Percentiles rank a stretch among this genome's conserved stretches.
These are phyloP conservation scores for Gopherus flavomarginatus DNA, from an alignment of 2,113 vertebrate genomes.

Conservation along the genomic window DNA sequence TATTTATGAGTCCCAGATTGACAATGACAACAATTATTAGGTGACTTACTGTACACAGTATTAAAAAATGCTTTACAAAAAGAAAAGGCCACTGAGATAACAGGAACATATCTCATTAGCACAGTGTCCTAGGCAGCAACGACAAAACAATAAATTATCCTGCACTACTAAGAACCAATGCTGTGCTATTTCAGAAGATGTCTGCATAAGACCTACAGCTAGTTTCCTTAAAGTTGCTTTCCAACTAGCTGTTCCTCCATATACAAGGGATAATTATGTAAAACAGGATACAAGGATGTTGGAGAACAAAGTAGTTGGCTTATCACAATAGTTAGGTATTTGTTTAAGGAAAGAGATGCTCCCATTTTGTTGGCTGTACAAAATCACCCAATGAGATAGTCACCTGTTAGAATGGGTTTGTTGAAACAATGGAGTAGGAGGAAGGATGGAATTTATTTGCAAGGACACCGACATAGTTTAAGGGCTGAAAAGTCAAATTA, in stretches of 20 bases:
- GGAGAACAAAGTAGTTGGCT: background rate
- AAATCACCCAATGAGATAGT: background rate
- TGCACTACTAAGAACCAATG: background rate
- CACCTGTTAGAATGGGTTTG: background rate
- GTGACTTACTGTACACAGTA: background rate
- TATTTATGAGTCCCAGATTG: background rate
- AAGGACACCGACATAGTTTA: background rate
- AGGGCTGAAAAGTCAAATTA: background rate
- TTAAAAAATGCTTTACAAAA: background rate
- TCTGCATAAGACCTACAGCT: background rate
- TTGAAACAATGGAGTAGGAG: background rate
- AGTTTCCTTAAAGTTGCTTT: background rate
- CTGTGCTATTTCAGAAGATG: background rate
- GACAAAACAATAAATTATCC: background rate
- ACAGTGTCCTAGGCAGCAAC: background rate
- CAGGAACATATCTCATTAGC: background rate
- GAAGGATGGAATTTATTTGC: background rate
- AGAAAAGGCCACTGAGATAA: background rate
- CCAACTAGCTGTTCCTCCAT: background rate
- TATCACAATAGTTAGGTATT: background rate
- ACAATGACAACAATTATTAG: background rate
- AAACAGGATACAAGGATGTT: constrained; percentile 13
- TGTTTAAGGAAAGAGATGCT: background rate
- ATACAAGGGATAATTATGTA: background rate
- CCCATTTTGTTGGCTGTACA: background rate